Evolutionary conservation across 23 tunicate species (phyloP).

Genomic region (Ascidia mentula): DNA sequence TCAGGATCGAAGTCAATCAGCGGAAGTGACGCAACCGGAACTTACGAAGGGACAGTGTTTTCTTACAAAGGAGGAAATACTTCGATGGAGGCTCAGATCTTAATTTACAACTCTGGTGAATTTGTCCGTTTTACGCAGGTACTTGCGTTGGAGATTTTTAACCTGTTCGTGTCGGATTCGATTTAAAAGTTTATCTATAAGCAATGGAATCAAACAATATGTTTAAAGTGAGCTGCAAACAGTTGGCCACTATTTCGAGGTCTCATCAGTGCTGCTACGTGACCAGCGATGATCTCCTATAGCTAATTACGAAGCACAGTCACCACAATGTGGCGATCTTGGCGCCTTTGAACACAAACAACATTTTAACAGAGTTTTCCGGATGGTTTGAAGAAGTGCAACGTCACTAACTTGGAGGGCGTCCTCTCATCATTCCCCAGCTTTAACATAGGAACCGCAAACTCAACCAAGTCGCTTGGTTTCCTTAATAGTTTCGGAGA

Average conservation of each 20-base stretch:
- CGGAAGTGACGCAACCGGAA: conserved; percentile 66
- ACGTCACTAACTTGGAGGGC: conserved; percentile 42
- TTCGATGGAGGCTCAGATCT: conserved; percentile 47
- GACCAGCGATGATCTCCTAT: too few species aligned
- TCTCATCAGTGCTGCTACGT: too few species aligned
- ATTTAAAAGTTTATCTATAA: too few species aligned
- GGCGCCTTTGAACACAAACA: too few species aligned
- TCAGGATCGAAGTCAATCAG: conserved; percentile 40
- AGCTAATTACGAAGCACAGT: too few species aligned
- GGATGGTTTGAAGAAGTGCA: conserved; percentile 44
- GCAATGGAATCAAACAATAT: too few species aligned
- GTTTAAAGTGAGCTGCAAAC: too few species aligned
- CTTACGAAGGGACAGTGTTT: conserved; percentile 38
- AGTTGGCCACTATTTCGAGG: too few species aligned
- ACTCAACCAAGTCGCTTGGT: conserved; percentile 14
- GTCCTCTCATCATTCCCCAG: conserved; percentile 70
- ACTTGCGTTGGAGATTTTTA: background rate
- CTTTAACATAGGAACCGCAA: conserved; percentile 28
- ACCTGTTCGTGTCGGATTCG: too few species aligned
- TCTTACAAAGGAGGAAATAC: conserved; percentile 37
- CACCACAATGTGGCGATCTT: too few species aligned
- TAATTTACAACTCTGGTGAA: conserved; percentile 56
- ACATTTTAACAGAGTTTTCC: conserved; percentile 81
- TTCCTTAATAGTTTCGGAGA: conserved; percentile 45
- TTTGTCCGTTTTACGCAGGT: conserved; percentile 78